Base-by-base conservation (phyloP, 1,140 invertebrate genomes). In the Penaeus japonicus region DNA sequence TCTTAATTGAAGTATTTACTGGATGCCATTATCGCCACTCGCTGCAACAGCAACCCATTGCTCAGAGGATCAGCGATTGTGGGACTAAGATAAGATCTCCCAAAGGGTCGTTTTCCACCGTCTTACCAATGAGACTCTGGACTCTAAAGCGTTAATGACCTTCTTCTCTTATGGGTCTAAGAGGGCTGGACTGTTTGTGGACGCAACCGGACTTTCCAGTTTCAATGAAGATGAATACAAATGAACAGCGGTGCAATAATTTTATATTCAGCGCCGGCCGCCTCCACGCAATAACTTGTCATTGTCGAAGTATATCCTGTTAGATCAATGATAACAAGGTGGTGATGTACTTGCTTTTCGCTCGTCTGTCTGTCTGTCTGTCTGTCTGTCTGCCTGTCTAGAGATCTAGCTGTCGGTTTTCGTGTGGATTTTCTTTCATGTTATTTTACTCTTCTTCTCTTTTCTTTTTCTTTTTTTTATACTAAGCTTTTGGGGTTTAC, bases 141-240 rank as follows among this genome's bases (percentile, higher is more conserved):
- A 79, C 77, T 79, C 57, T 32, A 73, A 81, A 53, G 79, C 65
- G 79, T 82, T 82, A 87, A 87, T 73, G 75, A 82, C 57, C 47
- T 70, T 59, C 80, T 77, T 84, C 53, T 35, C 80, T 57, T 83
- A 75, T 88, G 73, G 80, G 47, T 7, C 47, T 47, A 47, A 47
- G 47, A 47, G 47, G 47, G 70, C 55, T 27, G 77, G 39, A 87
- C 85, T 87, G 77, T 87, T 80, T 88, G 86, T 83, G 70, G 86
- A 88, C 47, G 80, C 70, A 77, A 88, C 80, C 80, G 65, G 70
- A 59, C 86, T 88, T 88, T 79, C 80, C 65, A 77, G 86, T 83
- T 88, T 83, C 86, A 83, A 83, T 88, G 83, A 88, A 88, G 80
- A 88, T 39, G 86, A 82, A 88, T 88, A 83, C 86, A 75, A 88